Conservation (phyloP, 1,140 invertebrate genomes). For the Brachionus koreanus region DNA sequence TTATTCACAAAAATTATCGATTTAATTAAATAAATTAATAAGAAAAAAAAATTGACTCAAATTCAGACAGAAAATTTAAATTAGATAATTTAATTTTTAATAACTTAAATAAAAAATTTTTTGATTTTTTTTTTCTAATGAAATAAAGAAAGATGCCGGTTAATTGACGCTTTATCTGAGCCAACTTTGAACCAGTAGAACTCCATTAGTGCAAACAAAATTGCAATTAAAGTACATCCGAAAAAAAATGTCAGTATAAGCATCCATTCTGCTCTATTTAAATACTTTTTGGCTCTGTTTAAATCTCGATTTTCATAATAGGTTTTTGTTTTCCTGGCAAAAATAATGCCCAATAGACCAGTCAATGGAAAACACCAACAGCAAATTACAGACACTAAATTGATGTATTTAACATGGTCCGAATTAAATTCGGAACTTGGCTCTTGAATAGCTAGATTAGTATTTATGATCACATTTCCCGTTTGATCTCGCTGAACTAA, state of each 20-base stretch:
- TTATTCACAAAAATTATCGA: constrained; percentile 1
- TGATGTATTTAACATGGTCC: constrained; percentile 41
- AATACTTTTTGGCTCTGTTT: neutral
- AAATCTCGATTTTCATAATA: constrained; percentile 5
- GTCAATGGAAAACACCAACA: constrained; percentile 42
- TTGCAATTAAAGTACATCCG: constrained; percentile 26
- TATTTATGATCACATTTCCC: constrained; percentile 31
- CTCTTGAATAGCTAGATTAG: constrained; percentile 17
- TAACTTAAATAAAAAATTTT: neutral
- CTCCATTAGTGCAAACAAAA: constrained; percentile 35
- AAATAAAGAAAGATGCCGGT: neutral
- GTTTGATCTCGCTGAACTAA: constrained; percentile 5
- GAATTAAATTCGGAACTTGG: constrained; percentile 7
- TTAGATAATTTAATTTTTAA: neutral
- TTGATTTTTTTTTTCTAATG: neutral
- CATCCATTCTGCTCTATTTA: constrained; percentile 37
- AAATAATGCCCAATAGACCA: constrained; percentile 19
- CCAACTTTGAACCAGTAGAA: neutral
- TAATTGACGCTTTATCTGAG: neutral
- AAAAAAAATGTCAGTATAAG: constrained; percentile 39
- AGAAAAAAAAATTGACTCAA: neutral
- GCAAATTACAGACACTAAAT: constrained; percentile 30
- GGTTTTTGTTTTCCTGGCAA: constrained; percentile 5
- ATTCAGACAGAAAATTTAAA: neutral
- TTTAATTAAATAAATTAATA: neutral